These are phyloP conservation scores for Synaphobranchus kaupii DNA, from an alignment of 2,797 vertebrate genomes.

Conservation along the genomic window DNA sequence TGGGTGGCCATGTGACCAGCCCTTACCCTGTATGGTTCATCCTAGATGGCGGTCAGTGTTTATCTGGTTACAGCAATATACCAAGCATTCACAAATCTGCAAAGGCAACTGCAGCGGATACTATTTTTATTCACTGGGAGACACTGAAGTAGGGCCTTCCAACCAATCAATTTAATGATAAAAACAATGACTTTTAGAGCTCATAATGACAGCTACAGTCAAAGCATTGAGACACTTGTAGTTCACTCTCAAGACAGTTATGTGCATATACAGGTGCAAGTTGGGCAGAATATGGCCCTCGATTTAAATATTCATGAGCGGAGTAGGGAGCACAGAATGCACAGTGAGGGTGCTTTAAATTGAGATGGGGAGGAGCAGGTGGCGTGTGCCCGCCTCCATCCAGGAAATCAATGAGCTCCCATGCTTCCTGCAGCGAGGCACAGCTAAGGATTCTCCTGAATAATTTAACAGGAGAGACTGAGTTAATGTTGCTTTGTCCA, in stretches of 20 bases:
- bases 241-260: background rate
- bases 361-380: constrained; percentile 9
- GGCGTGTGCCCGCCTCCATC: constrained; percentile 45
- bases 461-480: constrained; percentile 59
- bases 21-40: background rate
- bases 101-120: background rate
- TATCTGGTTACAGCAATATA: background rate
- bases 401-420: constrained; percentile 65
- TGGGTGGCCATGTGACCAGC: too few species aligned
- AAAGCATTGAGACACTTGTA: background rate
- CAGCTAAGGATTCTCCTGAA: constrained; percentile 67
- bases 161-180: background rate
- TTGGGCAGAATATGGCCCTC: background rate
- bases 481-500: background rate
- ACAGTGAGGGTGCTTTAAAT: background rate
- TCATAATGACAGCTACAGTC: background rate
- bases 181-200: background rate
- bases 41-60: background rate
- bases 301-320: constrained; percentile 14
- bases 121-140: background rate
- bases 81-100: constrained; percentile 27
- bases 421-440: constrained; percentile 53
- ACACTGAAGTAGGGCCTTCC: background rate
- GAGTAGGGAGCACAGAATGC: background rate
- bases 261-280: background rate